phyloP scores from a whole-genome alignment of 2,888 invertebrate genomes.

The Trisateles emortualis region DNA sequence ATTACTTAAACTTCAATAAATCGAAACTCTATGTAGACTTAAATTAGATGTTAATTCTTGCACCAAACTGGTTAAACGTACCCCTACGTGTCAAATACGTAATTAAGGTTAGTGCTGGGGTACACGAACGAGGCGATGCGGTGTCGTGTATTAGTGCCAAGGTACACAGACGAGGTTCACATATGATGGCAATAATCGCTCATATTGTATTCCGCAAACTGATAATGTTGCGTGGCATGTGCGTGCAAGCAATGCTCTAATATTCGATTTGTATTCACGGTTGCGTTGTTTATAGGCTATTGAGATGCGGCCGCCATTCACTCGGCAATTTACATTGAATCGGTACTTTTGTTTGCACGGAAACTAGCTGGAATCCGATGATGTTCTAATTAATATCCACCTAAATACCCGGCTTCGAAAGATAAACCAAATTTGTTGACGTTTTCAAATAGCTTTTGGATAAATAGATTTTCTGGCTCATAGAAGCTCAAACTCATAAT shows the following conservation, averaged over 20 bases:
- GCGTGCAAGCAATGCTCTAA: slow-evolving; percentile 70
- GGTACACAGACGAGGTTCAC: slow-evolving; percentile 54
- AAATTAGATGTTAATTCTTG: slow-evolving; percentile 46
- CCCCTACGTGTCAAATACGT: slow-evolving; percentile 48
- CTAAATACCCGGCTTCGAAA: slow-evolving; percentile 14
- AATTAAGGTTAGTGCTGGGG: slow-evolving; percentile 51
- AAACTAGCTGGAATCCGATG: slow-evolving; percentile 54
- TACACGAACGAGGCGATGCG: slow-evolving; percentile 15
- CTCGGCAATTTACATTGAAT: slow-evolving; percentile 76
- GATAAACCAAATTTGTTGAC: slow-evolving; percentile 27
- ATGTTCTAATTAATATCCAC: slow-evolving; percentile 65
- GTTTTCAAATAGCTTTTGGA: background rate
- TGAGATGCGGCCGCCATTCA: slow-evolving; percentile 78
- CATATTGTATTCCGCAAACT: slow-evolving; percentile 61
- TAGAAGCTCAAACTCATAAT: no score
- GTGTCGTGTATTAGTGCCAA: slow-evolving; percentile 49
- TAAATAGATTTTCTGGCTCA: no score
- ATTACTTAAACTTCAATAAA: slow-evolving; percentile 18
- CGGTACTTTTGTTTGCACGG: slow-evolving; percentile 72
- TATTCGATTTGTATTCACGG: slow-evolving; percentile 85
- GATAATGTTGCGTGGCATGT: slow-evolving; percentile 69
- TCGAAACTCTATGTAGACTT: slow-evolving; percentile 23
- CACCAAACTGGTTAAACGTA: slow-evolving; percentile 35
- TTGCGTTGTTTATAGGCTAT: slow-evolving; percentile 83
- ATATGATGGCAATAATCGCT: slow-evolving; percentile 64